Base-by-base conservation (phyloP, 2,113 vertebrate genomes). In the Rattus rattus region DNA sequence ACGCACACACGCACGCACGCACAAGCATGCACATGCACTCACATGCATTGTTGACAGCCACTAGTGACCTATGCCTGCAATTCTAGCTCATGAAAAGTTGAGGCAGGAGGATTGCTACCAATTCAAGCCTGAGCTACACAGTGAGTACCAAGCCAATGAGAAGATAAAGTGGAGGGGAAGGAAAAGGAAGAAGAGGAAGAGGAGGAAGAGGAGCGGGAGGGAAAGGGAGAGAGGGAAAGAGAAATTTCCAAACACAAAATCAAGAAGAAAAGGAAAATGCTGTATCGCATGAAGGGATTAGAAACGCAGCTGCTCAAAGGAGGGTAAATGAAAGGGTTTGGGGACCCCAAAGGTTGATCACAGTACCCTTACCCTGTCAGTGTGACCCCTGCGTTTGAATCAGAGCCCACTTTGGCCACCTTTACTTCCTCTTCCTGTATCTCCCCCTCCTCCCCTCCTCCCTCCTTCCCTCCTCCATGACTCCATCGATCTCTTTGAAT, bases 191-290 rank as follows among this genome's bases (percentile, higher is more conserved):
- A 80, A 4, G 14, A 80, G 26, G 20, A 24, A 10, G 36, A 22
- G 5, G 6, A 79, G 47, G 26, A 28, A 11, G 28, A 80, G 1
- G 14, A 80, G 8, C 1, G 6, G 2, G 7, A 39, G 36, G 4
- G 3, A 33, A 12, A 30, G 1, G 2, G 39, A 20, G 8, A 16
- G 26, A 49, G 28, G 39, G 49, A 11, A 33, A 69, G 65, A 86
- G 16, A 89, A 89, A 26, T 73, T 80, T 92, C 89, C 30, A 90
- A 92, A 83, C 12, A 94, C 93, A 77, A 90, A 52, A 19, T 65
- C 70, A 93, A 84, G 13, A 30, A 13, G 47, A 92, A 91, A 93
- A 90, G 80, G 81, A 92, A 92, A 80, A 65, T n/a, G 7, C 72
- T 59, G 0, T 17, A 54, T 52, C 14, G 59, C 24, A 61, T 26